These are phyloP conservation scores for Agonopterix subpropinquella DNA, from an alignment of 2,888 invertebrate species.

Conservation along the genomic window DNA sequence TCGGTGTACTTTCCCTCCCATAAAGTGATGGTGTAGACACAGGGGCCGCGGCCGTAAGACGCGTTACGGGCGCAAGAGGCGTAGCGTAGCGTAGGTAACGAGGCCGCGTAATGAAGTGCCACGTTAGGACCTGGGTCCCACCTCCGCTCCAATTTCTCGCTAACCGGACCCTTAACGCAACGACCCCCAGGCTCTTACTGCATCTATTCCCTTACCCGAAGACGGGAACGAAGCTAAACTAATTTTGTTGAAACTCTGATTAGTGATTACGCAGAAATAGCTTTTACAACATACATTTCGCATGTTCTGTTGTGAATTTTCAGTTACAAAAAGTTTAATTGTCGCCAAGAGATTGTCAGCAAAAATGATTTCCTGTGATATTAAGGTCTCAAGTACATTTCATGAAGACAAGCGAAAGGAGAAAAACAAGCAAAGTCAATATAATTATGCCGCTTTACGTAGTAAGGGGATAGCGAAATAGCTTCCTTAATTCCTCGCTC, in stretches of 20 bases:
- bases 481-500: conserved; percentile 48
- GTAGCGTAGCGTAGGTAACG: conserved; percentile 44
- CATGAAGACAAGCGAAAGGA: conserved; percentile 53
- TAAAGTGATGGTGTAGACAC: conserved; percentile 26
- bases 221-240: conserved; percentile 7
- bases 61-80: conserved; percentile 17
- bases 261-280: no score
- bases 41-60: conserved; percentile 11
- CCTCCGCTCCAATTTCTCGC: conserved; percentile 53
- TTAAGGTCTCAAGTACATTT: conserved; percentile 48
- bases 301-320: neutral
- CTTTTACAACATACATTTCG: neutral
- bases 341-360: neutral
- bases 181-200: conserved; percentile 44
- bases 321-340: conserved; percentile 2
- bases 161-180: conserved; percentile 55
- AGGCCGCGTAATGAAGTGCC: conserved; percentile 60
- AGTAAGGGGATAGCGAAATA: conserved; percentile 55
- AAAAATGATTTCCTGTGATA: conserved; percentile 27
- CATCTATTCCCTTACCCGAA: conserved; percentile 21
- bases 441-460: conserved; percentile 56
- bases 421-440: conserved; percentile 49
- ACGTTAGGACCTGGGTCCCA: conserved; percentile 50
- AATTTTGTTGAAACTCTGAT: neutral
- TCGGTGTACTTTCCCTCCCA: conserved; percentile 9